A percentile compares a stretch with the other conserved stretches of the same genome.
Evolutionary conservation across 2,797 vertebrate genomes (phyloP).

Genomic region (Spheniscus humboldti): DNA sequence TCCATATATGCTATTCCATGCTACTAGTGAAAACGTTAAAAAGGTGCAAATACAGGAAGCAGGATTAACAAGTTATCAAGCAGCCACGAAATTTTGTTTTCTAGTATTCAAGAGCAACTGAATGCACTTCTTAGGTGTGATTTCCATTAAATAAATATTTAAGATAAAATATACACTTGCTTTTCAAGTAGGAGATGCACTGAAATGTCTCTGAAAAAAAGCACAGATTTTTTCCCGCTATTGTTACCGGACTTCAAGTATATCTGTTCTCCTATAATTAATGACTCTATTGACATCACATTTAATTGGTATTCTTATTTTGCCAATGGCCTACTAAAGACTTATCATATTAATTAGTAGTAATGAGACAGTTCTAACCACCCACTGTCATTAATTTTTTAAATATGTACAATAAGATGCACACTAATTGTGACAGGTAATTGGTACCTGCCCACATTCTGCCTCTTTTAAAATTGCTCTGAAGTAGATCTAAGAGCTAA

Average conservation of each 20-base stretch:
- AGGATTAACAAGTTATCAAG: background rate
- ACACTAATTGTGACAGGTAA: conserved; percentile 25
- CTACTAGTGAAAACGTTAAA: background rate
- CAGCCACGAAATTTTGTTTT: background rate
- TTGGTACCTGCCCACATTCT: conserved; percentile 44
- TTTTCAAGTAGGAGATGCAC: background rate
- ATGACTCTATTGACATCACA: conserved; percentile 28
- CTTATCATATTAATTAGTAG: conserved; percentile 50
- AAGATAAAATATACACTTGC: background rate
- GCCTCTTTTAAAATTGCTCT: background rate
- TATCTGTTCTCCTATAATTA: conserved; percentile 48
- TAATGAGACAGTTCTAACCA: conserved; percentile 53
- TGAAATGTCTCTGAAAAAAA: conserved; percentile 3
- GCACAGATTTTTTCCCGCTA: background rate
- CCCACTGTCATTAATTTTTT: conserved; percentile 57
- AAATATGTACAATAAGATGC: conserved; percentile 55
- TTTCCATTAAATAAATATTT: background rate
- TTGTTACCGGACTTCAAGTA: conserved; percentile 7
- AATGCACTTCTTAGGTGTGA: background rate
- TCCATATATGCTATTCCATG: background rate
- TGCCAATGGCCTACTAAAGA: conserved; percentile 26
- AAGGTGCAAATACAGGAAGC: background rate
- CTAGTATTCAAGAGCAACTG: background rate
- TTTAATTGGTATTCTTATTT: conserved; percentile 50
- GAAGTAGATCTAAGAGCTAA: conserved; percentile 15